Evolutionary conservation across 2,113 vertebrate species (phyloP).

Genomic region (Catharus bicknelli): DNA sequence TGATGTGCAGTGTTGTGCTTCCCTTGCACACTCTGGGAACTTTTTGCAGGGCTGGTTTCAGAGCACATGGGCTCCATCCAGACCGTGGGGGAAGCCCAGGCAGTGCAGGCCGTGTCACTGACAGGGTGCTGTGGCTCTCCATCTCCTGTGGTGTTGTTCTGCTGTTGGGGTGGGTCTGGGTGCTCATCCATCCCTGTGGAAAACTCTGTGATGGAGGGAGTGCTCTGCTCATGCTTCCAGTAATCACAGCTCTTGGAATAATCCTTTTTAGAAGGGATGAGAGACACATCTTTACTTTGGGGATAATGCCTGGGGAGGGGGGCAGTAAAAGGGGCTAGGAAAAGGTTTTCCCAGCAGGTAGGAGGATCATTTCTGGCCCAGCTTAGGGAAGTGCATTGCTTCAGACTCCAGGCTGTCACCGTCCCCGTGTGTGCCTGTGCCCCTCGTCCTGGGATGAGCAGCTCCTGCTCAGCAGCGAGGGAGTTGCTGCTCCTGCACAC

Average conservation of each 20-base stretch:
- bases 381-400: fast-evolving
- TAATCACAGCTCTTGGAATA: neutral
- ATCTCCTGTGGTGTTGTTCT: neutral
- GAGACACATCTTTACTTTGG: neutral
- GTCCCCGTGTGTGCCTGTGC: neutral
- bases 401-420: too few species aligned
- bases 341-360: neutral
- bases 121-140: neutral
- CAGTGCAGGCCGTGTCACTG: neutral
- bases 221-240: fast-evolving
- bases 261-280: neutral
- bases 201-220: neutral
- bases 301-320: neutral
- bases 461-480: neutral
- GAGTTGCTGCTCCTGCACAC: neutral
- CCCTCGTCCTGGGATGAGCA: neutral
- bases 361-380: neutral
- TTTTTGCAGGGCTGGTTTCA: neutral
- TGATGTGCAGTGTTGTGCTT: neutral
- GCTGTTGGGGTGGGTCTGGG: neutral
- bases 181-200: neutral
- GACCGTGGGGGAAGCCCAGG: neutral
- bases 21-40: neutral
- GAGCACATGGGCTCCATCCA: fast-evolving
- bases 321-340: neutral